Evolutionary conservation across 2,797 vertebrate genomes (phyloP), one percentile per base, ranked within the genome.

Genomic region (Sebastes umbrosus): DNA sequence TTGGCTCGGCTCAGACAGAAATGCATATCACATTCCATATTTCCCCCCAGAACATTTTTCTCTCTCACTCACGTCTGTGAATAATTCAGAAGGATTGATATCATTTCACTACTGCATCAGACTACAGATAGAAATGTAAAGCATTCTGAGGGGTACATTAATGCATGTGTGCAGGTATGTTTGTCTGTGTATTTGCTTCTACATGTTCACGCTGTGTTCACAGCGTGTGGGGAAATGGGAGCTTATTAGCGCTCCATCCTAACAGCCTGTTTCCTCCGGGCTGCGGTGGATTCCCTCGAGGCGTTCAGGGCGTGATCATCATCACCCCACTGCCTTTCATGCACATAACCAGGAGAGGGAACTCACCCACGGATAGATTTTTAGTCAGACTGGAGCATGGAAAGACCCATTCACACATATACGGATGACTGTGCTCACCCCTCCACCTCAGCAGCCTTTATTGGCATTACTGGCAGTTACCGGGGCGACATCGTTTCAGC

Each of bases 391-490:
- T 54, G 1, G n/a, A 70, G 54, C 73, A 39, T 3, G 54, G 59
- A 83, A 54, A 77, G 57, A 84, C 65, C 46, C 11, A 75, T 84
- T 91, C 81, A 65, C 75, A 83, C 82, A 60, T 83, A 71, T 69
- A 84, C 18, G 24, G 73, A 60, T 66, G 11, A 83, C 65, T 72
- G 69, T 81, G 70, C 76, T 69, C 62, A 29, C 20, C 62, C 69
- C 27, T 59, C 34, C 39, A 9, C 65, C 46, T 1, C 70, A 73
- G 72, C 69, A 70, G 84, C 55, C 73, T 89, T 88, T 85, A 88
- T 59, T 84, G 69, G 85, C 85, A 87, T 88, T 85, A 43, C 84
- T 82, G 65, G 43, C 80, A 73, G 84, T 92, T 78, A 63, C 89
- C 55, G 20, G 27, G 81, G 88, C 60, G 84, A 92, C 72, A 78